Evolutionary conservation across 2,797 vertebrate genomes (phyloP).

Genomic region (Ctenosaura bakeri): DNA sequence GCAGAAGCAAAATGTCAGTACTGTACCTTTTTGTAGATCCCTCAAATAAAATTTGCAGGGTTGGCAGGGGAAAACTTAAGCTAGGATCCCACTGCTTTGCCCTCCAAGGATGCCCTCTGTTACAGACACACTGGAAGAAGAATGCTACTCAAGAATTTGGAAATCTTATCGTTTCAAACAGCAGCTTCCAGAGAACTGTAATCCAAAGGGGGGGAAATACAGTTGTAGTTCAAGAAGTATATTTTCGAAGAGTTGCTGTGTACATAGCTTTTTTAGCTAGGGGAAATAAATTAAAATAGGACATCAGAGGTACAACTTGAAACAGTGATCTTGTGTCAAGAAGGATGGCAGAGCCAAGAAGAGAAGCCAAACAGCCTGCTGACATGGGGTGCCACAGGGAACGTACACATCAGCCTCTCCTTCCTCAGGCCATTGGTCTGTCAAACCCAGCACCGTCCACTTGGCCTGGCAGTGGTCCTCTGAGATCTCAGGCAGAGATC

Average conservation of each 20-base stretch:
- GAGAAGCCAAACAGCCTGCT: not conserved
- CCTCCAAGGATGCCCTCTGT: not conserved
- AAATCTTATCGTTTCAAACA: too few relatives aligned
- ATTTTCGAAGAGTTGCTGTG: not conserved
- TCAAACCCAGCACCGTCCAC: slow-evolving; percentile 16
- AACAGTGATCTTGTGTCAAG: not conserved
- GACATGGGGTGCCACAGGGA: not conserved
- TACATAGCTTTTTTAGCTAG: not conserved
- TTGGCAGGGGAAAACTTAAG: too few relatives aligned
- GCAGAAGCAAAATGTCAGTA: not conserved
- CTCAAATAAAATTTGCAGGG: not conserved
- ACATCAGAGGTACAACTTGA: not conserved
- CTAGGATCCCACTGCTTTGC: not conserved
- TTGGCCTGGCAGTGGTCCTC: not conserved
- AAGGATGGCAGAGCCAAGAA: not conserved
- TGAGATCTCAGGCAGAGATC: not conserved
- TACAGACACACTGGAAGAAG: not conserved
- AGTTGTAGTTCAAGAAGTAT: not conserved
- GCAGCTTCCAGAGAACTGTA: too few relatives aligned
- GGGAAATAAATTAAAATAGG: not conserved
- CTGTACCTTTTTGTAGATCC: not conserved
- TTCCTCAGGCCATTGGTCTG: not conserved
- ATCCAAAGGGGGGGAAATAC: too few relatives aligned
- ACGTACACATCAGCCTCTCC: not conserved
- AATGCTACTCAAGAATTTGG: not conserved